Conservation (phyloP, 1,140 invertebrate genomes). For the Neodiprion fabricii region DNA sequence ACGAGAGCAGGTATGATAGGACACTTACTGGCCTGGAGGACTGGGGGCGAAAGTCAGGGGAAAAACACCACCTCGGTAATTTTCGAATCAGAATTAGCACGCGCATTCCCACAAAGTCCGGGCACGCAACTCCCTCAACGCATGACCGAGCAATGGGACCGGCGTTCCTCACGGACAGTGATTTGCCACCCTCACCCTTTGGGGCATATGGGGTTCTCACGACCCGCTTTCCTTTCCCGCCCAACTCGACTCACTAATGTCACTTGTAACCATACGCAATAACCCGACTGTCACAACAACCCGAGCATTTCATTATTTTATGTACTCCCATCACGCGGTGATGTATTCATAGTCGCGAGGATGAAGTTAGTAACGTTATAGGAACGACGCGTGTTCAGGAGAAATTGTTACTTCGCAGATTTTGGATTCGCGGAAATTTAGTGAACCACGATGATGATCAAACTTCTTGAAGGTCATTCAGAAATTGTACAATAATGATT, state of each 20-base stretch:
- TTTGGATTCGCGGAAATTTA: not conserved
- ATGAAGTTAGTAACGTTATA: not conserved
- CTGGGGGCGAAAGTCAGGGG: too few relatives aligned
- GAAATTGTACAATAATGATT: too few relatives aligned
- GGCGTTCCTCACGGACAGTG: constrained; percentile 47
- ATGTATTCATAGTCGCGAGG: not conserved
- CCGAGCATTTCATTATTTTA: constrained; percentile 5
- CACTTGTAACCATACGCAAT: not conserved
- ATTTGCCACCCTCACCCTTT: constrained; percentile 48
- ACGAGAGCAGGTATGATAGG: too few relatives aligned
- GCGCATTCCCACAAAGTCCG: constrained; percentile 47
- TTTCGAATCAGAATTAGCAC: constrained; percentile 43
- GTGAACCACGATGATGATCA: not conserved
- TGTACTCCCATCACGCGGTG: not conserved
- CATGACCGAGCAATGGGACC: constrained; percentile 50
- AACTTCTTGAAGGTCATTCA: too few relatives aligned
- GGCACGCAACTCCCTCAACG: constrained; percentile 50
- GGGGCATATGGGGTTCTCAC: constrained; percentile 57
- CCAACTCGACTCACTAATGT: not conserved
- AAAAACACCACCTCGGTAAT: too few relatives aligned
- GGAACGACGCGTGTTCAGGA: not conserved
- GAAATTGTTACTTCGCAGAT: not conserved
- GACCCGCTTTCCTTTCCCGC: constrained; percentile 30
- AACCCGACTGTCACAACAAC: constrained; percentile 11
- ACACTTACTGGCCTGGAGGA: too few relatives aligned